A percentile compares a stretch with the other conserved stretches of the same genome.
Conservation (phyloP, 2,797 vertebrate genomes). For the Emydoidea blandingii region DNA sequence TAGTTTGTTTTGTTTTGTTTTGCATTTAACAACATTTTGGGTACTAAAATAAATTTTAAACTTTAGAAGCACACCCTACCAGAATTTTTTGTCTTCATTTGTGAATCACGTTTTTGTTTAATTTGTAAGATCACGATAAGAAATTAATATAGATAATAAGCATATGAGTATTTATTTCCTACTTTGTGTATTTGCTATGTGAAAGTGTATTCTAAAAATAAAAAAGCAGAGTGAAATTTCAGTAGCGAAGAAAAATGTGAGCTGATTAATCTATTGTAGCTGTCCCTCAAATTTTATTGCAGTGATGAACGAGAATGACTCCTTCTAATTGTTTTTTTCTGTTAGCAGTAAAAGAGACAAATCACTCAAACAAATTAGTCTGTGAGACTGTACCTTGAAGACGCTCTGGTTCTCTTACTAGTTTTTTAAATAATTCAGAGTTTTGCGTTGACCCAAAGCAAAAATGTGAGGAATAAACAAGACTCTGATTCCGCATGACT, state of each 20-base stretch:
- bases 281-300: neutral
- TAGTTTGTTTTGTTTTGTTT: neutral
- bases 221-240: neutral
- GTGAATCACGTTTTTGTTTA: neutral
- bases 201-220: neutral
- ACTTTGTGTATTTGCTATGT: neutral
- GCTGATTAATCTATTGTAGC: neutral
- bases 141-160: neutral
- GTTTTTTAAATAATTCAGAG: neutral
- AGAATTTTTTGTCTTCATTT: neutral
- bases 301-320: neutral
- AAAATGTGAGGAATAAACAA: too few species aligned
- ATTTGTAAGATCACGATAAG: neutral
- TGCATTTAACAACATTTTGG: too few species aligned
- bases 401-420: accelerated
- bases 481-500: too few species aligned
- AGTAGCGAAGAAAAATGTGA: neutral
- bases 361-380: neutral
- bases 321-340: neutral
- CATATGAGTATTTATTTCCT: neutral
- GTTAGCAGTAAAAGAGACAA: neutral
- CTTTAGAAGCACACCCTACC: neutral
- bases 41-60: too few species aligned
- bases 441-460: neutral
- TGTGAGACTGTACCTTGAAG: neutral